Evolutionary conservation across 2,797 vertebrate species (phyloP).

Genomic region (Melanotaenia parkinsoni): DNA sequence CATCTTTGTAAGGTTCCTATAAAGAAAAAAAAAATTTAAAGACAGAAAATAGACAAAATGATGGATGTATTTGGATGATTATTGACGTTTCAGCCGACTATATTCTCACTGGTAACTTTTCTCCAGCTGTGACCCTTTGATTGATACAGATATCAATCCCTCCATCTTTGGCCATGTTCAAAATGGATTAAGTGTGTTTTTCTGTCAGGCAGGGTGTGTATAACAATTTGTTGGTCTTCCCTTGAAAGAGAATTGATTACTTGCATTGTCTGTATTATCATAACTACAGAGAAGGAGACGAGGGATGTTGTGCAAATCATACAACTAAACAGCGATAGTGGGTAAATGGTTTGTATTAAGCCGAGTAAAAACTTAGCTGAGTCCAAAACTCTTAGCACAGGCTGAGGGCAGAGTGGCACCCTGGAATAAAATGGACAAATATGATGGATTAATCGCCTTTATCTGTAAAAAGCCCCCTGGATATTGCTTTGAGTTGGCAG

Average conservation of each 20-base stretch:
- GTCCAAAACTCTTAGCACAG: slow-evolving; percentile 4
- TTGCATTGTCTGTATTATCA: background rate
- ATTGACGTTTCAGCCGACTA: background rate
- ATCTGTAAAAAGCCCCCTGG: slow-evolving; percentile 13
- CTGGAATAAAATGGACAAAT: slow-evolving; percentile 26
- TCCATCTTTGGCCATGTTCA: slow-evolving; percentile 19
- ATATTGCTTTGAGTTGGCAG: slow-evolving; percentile 28
- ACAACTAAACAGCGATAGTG: slow-evolving; percentile 1
- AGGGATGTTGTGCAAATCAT: background rate
- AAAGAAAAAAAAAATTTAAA: background rate
- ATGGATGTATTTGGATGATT: background rate
- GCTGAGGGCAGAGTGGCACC: background rate
- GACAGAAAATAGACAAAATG: background rate
- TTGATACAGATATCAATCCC: slow-evolving; percentile 37
- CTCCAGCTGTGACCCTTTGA: slow-evolving; percentile 37
- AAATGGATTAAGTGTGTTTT: background rate
- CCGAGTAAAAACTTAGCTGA: background rate
- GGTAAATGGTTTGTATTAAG: slow-evolving; percentile 3
- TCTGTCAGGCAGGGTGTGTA: background rate
- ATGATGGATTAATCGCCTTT: slow-evolving; percentile 5
- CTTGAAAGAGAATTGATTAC: slow-evolving; percentile 6
- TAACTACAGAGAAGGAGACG: background rate
- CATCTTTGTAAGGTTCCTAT: background rate
- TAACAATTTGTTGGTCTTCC: slow-evolving; percentile 8
- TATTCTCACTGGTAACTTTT: slow-evolving; percentile 25